Percentiles rank a stretch among this genome's conserved stretches.
phyloP scores from a whole-genome alignment of 2,888 invertebrate genomes.

The Lasius fuliginosus region DNA sequence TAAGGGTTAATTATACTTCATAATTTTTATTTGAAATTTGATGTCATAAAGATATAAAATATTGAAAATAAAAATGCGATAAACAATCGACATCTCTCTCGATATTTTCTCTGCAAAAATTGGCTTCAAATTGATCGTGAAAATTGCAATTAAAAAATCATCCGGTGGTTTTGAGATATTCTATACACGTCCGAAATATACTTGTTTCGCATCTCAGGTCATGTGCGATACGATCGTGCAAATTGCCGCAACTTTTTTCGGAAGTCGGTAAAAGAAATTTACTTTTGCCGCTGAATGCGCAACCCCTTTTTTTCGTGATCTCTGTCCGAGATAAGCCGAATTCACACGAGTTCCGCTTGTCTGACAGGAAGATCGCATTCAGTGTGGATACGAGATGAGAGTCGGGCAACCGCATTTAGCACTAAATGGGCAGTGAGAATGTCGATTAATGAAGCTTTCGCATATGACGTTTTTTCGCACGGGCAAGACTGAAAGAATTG shows the following conservation, averaged over 20 bases:
- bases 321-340: not conserved
- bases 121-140: not conserved
- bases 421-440: conserved; percentile 39
- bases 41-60: not conserved
- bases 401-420: conserved; percentile 26
- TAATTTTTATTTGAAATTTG: conserved; percentile 1
- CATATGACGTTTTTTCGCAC: conserved; percentile 22
- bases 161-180: not conserved
- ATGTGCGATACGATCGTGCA: conserved; percentile 18
- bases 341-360: conserved; percentile 45
- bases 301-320: conserved; percentile 28
- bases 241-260: conserved; percentile 39
- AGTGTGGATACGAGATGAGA: conserved; percentile 24
- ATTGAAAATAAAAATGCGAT: not conserved
- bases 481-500: conserved; percentile 6
- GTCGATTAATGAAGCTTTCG: conserved; percentile 42
- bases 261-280: conserved; percentile 42
- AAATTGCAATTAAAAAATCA: not conserved
- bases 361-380: conserved; percentile 45
- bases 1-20: not conserved
- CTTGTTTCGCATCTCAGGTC: not conserved
- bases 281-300: conserved; percentile 46
- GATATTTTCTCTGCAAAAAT: not conserved
- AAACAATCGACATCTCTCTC: not conserved
- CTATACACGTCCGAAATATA: not conserved